These are phyloP conservation scores for Mamestra brassicae DNA, from an alignment of 2,888 invertebrate species.

Conservation along the genomic window DNA sequence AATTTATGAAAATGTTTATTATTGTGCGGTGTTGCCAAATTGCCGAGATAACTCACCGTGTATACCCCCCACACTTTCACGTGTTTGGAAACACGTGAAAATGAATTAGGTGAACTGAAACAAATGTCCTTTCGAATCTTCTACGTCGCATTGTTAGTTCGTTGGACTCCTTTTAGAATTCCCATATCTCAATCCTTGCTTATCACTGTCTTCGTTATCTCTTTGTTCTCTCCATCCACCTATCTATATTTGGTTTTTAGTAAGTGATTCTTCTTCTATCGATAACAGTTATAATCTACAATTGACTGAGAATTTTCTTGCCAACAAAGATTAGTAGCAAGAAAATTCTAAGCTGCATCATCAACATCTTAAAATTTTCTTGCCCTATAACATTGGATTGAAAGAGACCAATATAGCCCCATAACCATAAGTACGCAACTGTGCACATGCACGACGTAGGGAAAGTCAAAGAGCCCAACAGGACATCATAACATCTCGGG, in stretches of 20 bases:
- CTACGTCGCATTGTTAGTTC: not conserved
- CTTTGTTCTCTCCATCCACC: not conserved
- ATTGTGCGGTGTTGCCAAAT: conserved; percentile 39
- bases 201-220: not conserved
- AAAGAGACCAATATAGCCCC: not conserved
- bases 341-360: too few species aligned
- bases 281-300: too few species aligned
- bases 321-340: too few species aligned
- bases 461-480: conserved; percentile 58
- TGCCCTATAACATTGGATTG: too few species aligned
- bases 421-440: not conserved
- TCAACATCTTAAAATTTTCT: too few species aligned
- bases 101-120: not conserved
- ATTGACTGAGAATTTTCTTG: too few species aligned
- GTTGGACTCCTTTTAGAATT: not conserved
- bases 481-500: conserved; percentile 61
- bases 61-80: conserved; percentile 4
- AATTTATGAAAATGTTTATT: conserved; percentile 45
- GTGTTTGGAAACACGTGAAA: conserved; percentile 36
- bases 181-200: not conserved
- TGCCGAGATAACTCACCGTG: conserved; percentile 9
- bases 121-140: not conserved
- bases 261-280: too few species aligned
- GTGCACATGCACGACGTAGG: conserved; percentile 31
- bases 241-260: not conserved